Evolutionary conservation across 2,113 vertebrate genomes (phyloP), one percentile per base, ranked within the genome.

Genomic region (Mastomys natalensis): DNA sequence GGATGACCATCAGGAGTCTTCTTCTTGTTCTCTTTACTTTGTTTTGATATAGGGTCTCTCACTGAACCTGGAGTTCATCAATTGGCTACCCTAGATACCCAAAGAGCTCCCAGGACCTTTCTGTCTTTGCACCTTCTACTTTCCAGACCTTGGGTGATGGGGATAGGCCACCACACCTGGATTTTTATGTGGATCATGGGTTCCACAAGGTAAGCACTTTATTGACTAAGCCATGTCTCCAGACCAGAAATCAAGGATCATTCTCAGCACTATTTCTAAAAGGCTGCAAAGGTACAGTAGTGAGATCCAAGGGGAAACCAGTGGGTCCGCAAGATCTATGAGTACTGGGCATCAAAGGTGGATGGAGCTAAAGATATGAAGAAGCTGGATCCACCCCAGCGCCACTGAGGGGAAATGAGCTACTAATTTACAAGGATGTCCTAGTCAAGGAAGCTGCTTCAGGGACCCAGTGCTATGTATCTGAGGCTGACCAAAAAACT

Each of bases 361-460:
- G 21, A 93, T 48, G 13, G 21, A 93, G 87, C 51, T 88, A 26
- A 90, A 24, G 90, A 95, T 48, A 89, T 19, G 64, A 86, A 82
- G 87, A 94, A 82, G 31, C n/a, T 73, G 58, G 64, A 7, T 95
- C 19, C 73, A 90, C 13, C 40, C 43, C 89, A 72, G 48, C 51
- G 10, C 1, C 34, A 70, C 15, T 15, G 4, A 78, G 40, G 48
- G 9, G 77, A 91, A 93, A 45, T 19, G 88, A 6, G 4, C 43
- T 62, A 58, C 55, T 78, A 7, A 81, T 76, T 94, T 87, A 96
- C 43, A 87, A 31, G 53, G 89, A 62, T 48, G 40, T 10, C 16
- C 93, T 22, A 90, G 64, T 74, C 15, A 15, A 53, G 40, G 48
- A 89, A 82, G 87, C 74, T 93, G 22, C 78, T 74, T 81, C 15